A percentile compares a stretch with the other conserved stretches of the same genome.
Evolutionary conservation across 2,113 vertebrate genomes (phyloP).

Genomic region (Hippocampus barbouri): DNA sequence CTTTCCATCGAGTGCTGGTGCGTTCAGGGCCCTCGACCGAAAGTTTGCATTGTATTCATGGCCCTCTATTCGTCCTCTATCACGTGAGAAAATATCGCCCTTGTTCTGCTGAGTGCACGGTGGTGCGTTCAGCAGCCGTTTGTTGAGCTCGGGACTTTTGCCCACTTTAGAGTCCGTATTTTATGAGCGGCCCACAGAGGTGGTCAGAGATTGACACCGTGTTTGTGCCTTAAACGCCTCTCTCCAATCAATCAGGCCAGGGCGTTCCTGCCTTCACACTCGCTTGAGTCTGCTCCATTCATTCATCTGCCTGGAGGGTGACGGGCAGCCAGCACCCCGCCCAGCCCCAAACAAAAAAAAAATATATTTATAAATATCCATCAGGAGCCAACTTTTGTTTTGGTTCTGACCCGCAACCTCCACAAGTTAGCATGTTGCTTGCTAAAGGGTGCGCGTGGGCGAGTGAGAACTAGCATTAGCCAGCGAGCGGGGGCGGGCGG

Average conservation of each 20-base stretch:
- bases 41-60: neutral
- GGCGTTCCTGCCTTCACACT: neutral
- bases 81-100: no score
- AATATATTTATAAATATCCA: neutral
- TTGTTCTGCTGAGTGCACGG: no score
- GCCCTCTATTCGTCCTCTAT: neutral
- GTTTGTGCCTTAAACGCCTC: neutral
- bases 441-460: neutral
- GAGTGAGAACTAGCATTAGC: slow-evolving; percentile 1
- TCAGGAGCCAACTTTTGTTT: neutral
- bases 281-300: neutral
- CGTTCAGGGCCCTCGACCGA: no score
- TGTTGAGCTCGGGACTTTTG: neutral
- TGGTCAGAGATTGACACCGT: neutral
- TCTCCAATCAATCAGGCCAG: neutral
- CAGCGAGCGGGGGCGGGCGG: slow-evolving; percentile 18
- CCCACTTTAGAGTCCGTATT: neutral
- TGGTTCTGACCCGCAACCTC: neutral
- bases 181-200: neutral
- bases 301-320: neutral
- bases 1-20: no score
- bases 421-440: neutral
- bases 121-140: neutral
- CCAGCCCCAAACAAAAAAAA: neutral
- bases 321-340: neutral